Evolutionary conservation across 2,888 invertebrate species (phyloP).

Genomic region (Drosophila paranaensis): DNA sequence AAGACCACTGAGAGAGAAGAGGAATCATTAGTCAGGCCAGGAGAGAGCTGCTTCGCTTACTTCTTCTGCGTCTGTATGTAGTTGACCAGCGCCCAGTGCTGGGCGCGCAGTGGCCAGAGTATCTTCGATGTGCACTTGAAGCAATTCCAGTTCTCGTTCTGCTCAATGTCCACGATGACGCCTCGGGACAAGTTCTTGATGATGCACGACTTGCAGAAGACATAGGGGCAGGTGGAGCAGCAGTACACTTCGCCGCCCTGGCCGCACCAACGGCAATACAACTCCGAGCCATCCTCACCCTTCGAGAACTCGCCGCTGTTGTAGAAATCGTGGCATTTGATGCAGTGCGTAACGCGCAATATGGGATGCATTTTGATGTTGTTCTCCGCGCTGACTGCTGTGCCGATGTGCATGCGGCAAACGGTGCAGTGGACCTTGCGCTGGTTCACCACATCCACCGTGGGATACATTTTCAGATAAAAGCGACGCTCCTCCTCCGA

Average conservation of each 20-base stretch:
- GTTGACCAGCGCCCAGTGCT: slow-evolving; percentile 90
- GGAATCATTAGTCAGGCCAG: neutral
- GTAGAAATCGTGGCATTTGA: slow-evolving; percentile 90
- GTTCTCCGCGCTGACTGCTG: slow-evolving; percentile 87
- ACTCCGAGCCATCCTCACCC: slow-evolving; percentile 92
- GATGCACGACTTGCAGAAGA: slow-evolving; percentile 92
- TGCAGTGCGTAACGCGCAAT: slow-evolving; percentile 90
- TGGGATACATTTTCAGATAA: slow-evolving; percentile 86
- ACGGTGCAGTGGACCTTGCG: slow-evolving; percentile 90
- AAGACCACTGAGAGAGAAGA: slow-evolving; percentile 67
- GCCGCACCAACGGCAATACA: slow-evolving; percentile 94
- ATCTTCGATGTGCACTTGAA: slow-evolving; percentile 90
- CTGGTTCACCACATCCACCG: slow-evolving; percentile 87
- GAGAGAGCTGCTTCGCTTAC: slow-evolving; percentile 56
- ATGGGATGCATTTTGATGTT: slow-evolving; percentile 91
- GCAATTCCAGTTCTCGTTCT: slow-evolving; percentile 92
- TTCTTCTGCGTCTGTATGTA: slow-evolving; percentile 87
- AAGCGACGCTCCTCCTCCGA: slow-evolving; percentile 86
- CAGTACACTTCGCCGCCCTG: slow-evolving; percentile 92
- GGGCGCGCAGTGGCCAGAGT: slow-evolving; percentile 88
- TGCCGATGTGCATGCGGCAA: slow-evolving; percentile 91
- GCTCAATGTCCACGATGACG: slow-evolving; percentile 90
- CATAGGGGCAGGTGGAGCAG: slow-evolving; percentile 90
- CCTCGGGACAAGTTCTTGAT: slow-evolving; percentile 89
- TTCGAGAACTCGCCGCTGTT: slow-evolving; percentile 93